Evolutionary conservation across 2,888 invertebrate genomes (phyloP), one percentile per base, ranked within the genome.

Genomic region (Ferdinandea cuprea): DNA sequence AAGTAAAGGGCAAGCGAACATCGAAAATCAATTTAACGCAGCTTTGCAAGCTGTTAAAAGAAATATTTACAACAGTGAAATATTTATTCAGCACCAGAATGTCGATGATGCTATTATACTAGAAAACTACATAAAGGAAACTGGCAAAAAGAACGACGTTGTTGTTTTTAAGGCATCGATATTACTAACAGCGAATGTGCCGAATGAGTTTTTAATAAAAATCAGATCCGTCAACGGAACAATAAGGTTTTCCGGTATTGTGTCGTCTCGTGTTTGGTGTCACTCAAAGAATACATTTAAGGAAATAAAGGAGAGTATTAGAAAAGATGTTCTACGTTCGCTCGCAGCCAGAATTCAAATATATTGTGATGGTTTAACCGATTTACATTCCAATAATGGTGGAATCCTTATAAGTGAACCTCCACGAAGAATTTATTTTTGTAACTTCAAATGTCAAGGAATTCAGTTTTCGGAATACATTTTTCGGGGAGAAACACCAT

Each of bases 311-410:
- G 90, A 91, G 85, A 95, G 96, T 19, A 92, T 98, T 9, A 95
- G 95, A 88, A 94, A 95, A 89, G 98, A 98, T 88, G 94, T 98
- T 21, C 92, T 97, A 85, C 92, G 98, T 74, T 98, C 98, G 65
- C 91, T 98, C 72, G 94, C 95, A 9, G 95, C 97, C 9, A 92
- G 98, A 81, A 94, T 98, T 88, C 97, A 97, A 87, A 95, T 98
- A 93, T 96, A 98, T 88, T 97, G 97, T 92, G 98, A 98, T 91
- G 97, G 97, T 69, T 92, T 98, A 65, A 95, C 97, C 25, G 90
- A 89, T 78, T 87, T 89, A 1, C 88, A 88, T 80, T 88, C 88
- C 8, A 87, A 85, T 54, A 87, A 80, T 32, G 88, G 88, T 71
- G 87, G 86, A 0, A 77, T 89, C 11, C 94, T 95, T 59, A 96